Conservation (phyloP, 1,140 invertebrate genomes). For the Zaprionus tsacasi region DNA sequence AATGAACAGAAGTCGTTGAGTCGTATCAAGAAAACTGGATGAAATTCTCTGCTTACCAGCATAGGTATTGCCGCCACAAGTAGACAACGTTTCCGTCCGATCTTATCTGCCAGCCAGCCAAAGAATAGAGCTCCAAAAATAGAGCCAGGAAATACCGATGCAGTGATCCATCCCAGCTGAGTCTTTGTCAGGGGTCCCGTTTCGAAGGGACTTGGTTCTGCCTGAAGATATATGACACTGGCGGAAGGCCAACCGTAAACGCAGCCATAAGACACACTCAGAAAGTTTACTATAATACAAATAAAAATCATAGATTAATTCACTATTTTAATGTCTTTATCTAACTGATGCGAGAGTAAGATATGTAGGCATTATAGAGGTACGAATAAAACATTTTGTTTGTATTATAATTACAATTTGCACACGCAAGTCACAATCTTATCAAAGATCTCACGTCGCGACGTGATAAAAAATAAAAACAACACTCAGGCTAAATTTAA, state of each 20-base stretch:
- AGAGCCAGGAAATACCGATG: slow-evolving; percentile 85
- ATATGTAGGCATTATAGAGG: not conserved
- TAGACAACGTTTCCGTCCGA: slow-evolving; percentile 50
- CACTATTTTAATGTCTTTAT: not conserved
- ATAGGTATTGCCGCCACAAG: slow-evolving; percentile 45
- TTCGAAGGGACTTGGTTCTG: slow-evolving; percentile 50
- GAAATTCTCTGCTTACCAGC: slow-evolving; percentile 23
- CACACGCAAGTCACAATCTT: not conserved
- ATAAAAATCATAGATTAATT: not conserved
- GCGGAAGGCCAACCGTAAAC: slow-evolving; percentile 85
- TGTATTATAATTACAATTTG: not conserved
- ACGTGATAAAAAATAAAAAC: not conserved
- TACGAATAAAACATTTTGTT: not conserved
- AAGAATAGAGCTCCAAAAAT: slow-evolving; percentile 84
- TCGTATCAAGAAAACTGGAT: not conserved
- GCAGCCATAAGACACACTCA: slow-evolving; percentile 50
- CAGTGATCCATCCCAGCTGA: slow-evolving; percentile 85
- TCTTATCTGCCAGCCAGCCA: slow-evolving; percentile 85
- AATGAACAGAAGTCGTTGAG: not conserved
- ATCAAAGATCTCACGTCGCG: too few species aligned
- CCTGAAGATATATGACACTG: slow-evolving; percentile 84
- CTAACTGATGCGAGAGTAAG: not conserved
- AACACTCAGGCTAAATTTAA: not conserved
- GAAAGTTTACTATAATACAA: slow-evolving; percentile 40
- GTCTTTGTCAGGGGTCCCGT: slow-evolving; percentile 59